These are phyloP conservation scores for Pycnomerus fuliginosus DNA, from an alignment of 2,888 invertebrate genomes.

Conservation along the genomic window DNA sequence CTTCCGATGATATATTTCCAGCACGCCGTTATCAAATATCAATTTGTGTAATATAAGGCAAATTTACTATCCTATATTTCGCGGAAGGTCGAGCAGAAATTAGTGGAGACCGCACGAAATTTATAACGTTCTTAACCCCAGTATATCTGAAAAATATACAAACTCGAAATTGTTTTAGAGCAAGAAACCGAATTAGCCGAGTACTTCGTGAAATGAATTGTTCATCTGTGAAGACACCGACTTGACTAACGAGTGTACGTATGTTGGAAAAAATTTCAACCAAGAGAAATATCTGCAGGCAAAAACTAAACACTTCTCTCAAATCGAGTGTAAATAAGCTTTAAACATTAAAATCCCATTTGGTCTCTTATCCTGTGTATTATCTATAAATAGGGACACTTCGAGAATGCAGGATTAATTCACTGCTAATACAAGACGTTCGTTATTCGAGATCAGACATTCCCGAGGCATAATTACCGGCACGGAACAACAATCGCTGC, in stretches of 20 bases:
- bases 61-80: slow-evolving; percentile 23
- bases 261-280: slow-evolving; percentile 32
- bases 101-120: slow-evolving; percentile 19
- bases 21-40: slow-evolving; percentile 23
- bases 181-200: slow-evolving; percentile 32
- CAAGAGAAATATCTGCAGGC: slow-evolving; percentile 23
- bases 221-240: slow-evolving; percentile 36
- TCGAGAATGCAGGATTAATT: too few species aligned
- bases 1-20: slow-evolving; percentile 22
- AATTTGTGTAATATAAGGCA: slow-evolving; percentile 23
- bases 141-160: slow-evolving; percentile 30
- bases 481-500: too few species aligned
- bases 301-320: slow-evolving; percentile 6
- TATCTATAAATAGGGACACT: too few species aligned
- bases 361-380: too few species aligned
- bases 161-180: slow-evolving; percentile 26
- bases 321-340: slow-evolving; percentile 14
- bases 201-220: slow-evolving; percentile 38
- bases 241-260: slow-evolving; percentile 40
- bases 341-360: slow-evolving; percentile 25
- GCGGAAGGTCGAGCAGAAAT: slow-evolving; percentile 22
- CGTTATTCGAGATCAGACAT: too few species aligned
- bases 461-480: too few species aligned
- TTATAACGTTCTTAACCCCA: slow-evolving; percentile 18
- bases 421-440: too few species aligned